Conservation (phyloP, 1,140 invertebrate species). For the Orius insidiosus region DNA sequence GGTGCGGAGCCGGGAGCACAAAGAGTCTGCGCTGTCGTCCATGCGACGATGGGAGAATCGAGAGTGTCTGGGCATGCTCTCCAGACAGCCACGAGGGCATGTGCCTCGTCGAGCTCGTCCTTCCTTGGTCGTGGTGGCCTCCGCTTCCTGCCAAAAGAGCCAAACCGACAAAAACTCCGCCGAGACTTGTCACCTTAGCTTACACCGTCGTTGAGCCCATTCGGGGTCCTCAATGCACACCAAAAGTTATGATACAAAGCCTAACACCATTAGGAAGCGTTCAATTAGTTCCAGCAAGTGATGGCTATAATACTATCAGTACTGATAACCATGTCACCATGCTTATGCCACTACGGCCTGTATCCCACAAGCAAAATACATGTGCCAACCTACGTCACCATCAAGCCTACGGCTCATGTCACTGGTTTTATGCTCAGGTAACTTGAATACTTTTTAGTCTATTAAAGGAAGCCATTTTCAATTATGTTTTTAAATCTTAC, state of each 20-base stretch:
- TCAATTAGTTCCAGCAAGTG: constrained; percentile 52
- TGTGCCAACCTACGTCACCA: constrained; percentile 67
- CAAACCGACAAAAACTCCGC: constrained; percentile 39
- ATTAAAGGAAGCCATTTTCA: too few species aligned
- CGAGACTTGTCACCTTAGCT: constrained; percentile 53
- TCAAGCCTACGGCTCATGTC: constrained; percentile 35
- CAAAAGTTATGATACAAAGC: constrained; percentile 58
- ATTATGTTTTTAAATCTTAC: too few species aligned
- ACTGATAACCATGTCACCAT: constrained; percentile 61
- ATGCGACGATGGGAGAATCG: constrained; percentile 38
- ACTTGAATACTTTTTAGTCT: constrained; percentile 19
- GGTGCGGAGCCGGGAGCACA: constrained; percentile 55
- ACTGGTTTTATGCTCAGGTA: constrained; percentile 69
- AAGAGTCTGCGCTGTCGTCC: constrained; percentile 54
- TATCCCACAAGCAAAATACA: constrained; percentile 77
- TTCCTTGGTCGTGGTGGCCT: constrained; percentile 80
- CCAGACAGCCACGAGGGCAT: constrained; percentile 80
- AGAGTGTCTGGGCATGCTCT: constrained; percentile 62
- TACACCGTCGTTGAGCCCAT: constrained; percentile 65
- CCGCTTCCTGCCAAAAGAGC: constrained; percentile 30
- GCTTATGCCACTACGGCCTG: constrained; percentile 73
- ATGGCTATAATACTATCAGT: constrained; percentile 62
- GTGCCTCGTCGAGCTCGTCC: constrained; percentile 58
- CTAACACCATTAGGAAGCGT: constrained; percentile 41
- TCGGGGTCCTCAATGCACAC: constrained; percentile 36